Base-by-base conservation (phyloP, 2,888 invertebrate species). In the Hemistola chrysoprasaria region DNA sequence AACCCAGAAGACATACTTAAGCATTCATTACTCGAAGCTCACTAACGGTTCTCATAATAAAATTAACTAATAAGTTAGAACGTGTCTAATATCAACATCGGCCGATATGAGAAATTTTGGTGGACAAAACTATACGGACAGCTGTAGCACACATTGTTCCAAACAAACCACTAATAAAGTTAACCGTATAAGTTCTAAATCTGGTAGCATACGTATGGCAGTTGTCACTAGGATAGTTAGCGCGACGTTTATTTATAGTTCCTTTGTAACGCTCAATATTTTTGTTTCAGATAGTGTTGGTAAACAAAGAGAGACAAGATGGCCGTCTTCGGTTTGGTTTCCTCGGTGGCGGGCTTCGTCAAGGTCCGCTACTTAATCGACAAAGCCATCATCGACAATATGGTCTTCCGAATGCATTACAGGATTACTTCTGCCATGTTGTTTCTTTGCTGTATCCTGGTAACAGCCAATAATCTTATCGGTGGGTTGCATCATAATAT, bases 381-480 rank as follows among this genome's bases (percentile, higher is more conserved):
- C 91, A 96, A 94, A 81, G 96, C 96, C 47, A 90, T 95, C 61
- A 96, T 96, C 67, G 96, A 97, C 89, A 97, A 96, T 81, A 94
- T 95, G 93, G 93, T 95, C 47, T 97, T 97, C 86, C 91, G 96
- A 64, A 94, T 95, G 75, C 96, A 97, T 82, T 97, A 97, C 82
- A 91, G 96, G 78, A 93, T 95, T 77, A 96, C 96, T 24, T 93
- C 95, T 31, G 96, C 96, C 40, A 93, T 96, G 61, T 88, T 97
- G 53, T 96, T 97, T 82, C 91, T 95, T 37, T 94, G 93, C 78
- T 96, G 96, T 78, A 94, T 97, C 64, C 94, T 97, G 62, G 95
- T 96, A 50, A 95, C 96, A 16, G 96, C 96, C 54, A 96, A 96
- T 82, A 96, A 95, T 85, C 91, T 97, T 59, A 96, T 97, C 81